Evolutionary conservation across 2,113 vertebrate genomes (phyloP).

Genomic region (Pan troglodytes): NHGRI_mPanTro3-v2.1_pri NC_072403.2:152106001-152106500

Average conservation of each 20-base stretch:
- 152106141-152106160: background rate
- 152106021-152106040: conserved; percentile 55
- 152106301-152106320: too few species aligned
- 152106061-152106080: conserved; percentile 41
- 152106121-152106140: background rate
- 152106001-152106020: conserved; percentile 48
- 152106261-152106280: background rate
- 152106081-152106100: conserved; percentile 14
- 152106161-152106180: background rate
- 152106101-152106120: conserved; percentile 20
- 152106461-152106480: too few species aligned
- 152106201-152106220: background rate
- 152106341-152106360: too few species aligned
- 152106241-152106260: background rate
- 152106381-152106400: too few species aligned
- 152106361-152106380: too few species aligned
- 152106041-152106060: conserved; percentile 60
- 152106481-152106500: too few species aligned
- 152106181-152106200: background rate
- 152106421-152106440: too few species aligned
- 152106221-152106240: background rate
- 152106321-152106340: too few species aligned
- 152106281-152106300: background rate
- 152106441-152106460: too few species aligned
- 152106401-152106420: too few species aligned